phyloP scores from a whole-genome alignment of 2,113 vertebrate genomes.

The Dicaeum eximium region DNA sequence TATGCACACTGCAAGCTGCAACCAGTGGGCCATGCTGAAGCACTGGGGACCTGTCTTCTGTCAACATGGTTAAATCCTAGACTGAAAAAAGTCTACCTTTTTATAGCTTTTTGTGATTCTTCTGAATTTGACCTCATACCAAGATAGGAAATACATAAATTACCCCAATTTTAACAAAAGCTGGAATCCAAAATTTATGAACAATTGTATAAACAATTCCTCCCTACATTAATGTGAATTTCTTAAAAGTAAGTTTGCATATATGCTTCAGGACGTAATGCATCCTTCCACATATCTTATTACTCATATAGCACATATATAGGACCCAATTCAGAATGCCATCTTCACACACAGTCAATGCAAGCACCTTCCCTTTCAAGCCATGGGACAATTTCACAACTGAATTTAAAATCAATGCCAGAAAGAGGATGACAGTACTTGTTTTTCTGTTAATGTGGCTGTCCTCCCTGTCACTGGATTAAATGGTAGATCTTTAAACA shows the following conservation, averaged over 20 bases:
- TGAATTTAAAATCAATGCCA: neutral
- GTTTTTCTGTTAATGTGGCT: neutral
- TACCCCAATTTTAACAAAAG: neutral
- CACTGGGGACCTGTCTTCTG: neutral
- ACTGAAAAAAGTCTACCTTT: neutral
- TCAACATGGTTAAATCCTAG: neutral
- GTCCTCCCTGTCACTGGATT: neutral
- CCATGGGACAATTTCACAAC: neutral
- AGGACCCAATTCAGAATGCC: neutral
- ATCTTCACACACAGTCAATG: neutral
- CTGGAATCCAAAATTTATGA: neutral
- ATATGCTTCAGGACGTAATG: neutral
- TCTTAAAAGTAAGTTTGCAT: neutral
- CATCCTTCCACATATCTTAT: neutral
- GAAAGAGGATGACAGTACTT: neutral
- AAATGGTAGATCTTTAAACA: neutral
- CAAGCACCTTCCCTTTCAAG: neutral
- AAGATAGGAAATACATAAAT: neutral
- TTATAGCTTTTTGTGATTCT: neutral
- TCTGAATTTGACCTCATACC: neutral
- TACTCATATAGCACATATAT: too few relatives aligned
- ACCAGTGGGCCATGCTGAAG: neutral
- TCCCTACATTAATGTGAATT: accelerated
- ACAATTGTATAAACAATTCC: neutral
- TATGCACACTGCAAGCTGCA: neutral